Evolutionary conservation across 2,797 vertebrate genomes (phyloP).

Genomic region (Kryptolebias ocellatus): DNA sequence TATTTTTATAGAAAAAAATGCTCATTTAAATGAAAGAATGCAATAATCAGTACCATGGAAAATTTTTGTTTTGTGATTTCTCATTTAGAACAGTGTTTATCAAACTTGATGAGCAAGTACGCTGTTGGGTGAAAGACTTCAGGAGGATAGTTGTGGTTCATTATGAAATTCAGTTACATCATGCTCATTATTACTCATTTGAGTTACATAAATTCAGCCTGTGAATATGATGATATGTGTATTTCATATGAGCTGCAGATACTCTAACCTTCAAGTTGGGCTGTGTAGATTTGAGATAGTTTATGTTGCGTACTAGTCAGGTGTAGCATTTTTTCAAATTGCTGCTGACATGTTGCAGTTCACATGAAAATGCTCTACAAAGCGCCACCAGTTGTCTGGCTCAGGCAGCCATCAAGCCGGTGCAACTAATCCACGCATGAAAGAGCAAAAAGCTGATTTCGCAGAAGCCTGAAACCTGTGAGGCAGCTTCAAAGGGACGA

Average conservation of each 20-base stretch:
- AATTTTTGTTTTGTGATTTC: conserved; percentile 33
- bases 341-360: conserved; percentile 20
- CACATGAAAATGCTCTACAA: neutral
- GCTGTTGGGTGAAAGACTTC: too few relatives aligned
- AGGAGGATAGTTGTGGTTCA: too few relatives aligned
- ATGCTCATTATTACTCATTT: too few relatives aligned
- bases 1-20: neutral
- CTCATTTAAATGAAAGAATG: conserved; percentile 1
- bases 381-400: neutral
- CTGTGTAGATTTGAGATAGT: conserved; percentile 15
- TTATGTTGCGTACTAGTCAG: conserved; percentile 19
- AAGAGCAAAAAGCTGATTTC: conserved; percentile 12
- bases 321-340: conserved; percentile 9
- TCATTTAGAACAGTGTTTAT: conserved; percentile 8
- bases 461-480: conserved; percentile 10
- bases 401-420: conserved; percentile 5
- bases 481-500: conserved; percentile 32
- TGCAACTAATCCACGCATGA: conserved; percentile 1
- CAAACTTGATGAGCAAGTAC: too few relatives aligned
- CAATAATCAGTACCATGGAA: conserved; percentile 28
- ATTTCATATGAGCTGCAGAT: conserved; percentile 27
- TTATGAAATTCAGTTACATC: too few relatives aligned
- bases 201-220: too few relatives aligned
- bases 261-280: conserved; percentile 14
- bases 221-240: conserved; percentile 4